phyloP scores from a whole-genome alignment of 2,888 invertebrate genomes.

The Diarsia mendica region DNA sequence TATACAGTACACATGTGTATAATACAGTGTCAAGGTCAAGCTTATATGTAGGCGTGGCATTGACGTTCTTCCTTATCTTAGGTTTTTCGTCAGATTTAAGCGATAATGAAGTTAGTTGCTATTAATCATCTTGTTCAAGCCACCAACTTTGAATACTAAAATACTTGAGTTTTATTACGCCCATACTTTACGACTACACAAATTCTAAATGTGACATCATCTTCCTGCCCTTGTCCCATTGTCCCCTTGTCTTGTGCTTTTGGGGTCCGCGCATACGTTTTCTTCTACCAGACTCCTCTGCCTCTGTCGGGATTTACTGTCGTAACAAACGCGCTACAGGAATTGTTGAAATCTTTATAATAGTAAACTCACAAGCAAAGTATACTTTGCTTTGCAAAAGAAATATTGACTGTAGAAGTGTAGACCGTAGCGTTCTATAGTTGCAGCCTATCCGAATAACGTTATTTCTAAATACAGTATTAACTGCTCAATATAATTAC shows the following conservation, averaged over 20 bases:
- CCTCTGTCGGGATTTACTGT: not conserved
- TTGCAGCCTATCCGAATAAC: not conserved
- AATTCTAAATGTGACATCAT: too few species aligned
- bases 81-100: not conserved
- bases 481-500: constrained; percentile 30
- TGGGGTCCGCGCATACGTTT: too few species aligned
- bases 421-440: not conserved
- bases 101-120: not conserved
- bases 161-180: not conserved
- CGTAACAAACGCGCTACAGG: not conserved
- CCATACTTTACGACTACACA: not conserved
- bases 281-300: too few species aligned
- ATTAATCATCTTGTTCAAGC: not conserved
- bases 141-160: not conserved
- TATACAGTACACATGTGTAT: not conserved
- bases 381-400: too few species aligned
- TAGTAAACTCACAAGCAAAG: too few species aligned
- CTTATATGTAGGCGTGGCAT: constrained; percentile 28
- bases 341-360: not conserved
- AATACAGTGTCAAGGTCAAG: constrained; percentile 26
- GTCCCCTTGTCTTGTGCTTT: too few species aligned
- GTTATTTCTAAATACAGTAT: constrained; percentile 17
- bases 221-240: too few species aligned
- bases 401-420: not conserved
- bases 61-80: constrained; percentile 1